phyloP scores from a whole-genome alignment of 1,140 invertebrate species.

The Batillaria attramentaria region DNA sequence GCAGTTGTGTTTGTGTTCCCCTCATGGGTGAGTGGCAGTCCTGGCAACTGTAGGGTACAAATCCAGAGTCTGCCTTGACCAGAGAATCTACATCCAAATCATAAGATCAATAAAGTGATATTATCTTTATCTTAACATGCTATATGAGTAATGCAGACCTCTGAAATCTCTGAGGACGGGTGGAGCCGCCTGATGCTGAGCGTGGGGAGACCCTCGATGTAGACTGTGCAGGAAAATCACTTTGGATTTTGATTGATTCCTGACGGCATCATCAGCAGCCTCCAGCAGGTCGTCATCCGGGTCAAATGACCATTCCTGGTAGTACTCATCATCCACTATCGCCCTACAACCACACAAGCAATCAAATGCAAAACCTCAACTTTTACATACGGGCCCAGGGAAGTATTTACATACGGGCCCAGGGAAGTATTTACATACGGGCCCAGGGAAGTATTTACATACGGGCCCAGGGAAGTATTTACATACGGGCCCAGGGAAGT shows the following conservation, averaged over 20 bases:
- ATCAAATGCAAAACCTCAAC: too few relatives aligned
- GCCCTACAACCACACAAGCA: too few relatives aligned
- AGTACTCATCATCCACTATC: conserved; percentile 29
- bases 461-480: too few relatives aligned
- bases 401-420: too few relatives aligned
- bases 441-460: too few relatives aligned
- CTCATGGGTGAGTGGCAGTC: not conserved
- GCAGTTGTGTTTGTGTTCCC: not conserved
- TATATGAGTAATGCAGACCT: conserved; percentile 6
- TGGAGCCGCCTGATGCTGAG: conserved; percentile 14
- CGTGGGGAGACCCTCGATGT: conserved; percentile 11
- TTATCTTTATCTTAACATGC: not conserved
- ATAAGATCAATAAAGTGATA: not conserved
- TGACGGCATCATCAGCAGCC: not conserved
- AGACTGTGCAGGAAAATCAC: conserved; percentile 24
- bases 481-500: too few relatives aligned
- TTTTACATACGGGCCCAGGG: too few relatives aligned
- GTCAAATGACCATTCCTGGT: conserved; percentile 34
- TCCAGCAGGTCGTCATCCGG: conserved; percentile 21
- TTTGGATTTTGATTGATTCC: not conserved
- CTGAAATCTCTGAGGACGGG: conserved; percentile 33
- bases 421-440: too few relatives aligned
- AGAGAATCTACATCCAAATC: not conserved
- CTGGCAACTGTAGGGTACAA: not conserved
- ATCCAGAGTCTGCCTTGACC: too few relatives aligned